Base-by-base conservation (phyloP, 1,140 invertebrate genomes). In the Trachelipus rathkii region DNA sequence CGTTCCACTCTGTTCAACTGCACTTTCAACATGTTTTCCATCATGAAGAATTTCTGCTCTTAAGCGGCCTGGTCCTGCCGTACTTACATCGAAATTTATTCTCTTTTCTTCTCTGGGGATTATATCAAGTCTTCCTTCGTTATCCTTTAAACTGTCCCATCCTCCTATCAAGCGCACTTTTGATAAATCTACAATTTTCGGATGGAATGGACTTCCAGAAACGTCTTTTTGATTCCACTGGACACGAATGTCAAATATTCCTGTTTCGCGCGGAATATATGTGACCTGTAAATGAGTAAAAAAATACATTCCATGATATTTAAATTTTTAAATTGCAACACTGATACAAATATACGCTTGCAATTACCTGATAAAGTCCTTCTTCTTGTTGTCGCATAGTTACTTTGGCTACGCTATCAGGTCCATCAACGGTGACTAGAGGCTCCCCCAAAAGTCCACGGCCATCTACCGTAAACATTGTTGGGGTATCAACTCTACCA, bases 101-200 rank as follows among this genome's bases (percentile, higher is more conserved):
- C 85, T 85, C 80, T 89, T 86, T 76, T 87, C 86, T 82, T 90
- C 86, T 43, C 86, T 86, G 53, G 87, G 84, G 19, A 83, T 82
- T 9, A 96, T 87, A 78, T 91, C 90, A 2, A 97, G 86, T 19
- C 91, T 82, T 75, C 85, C 92, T 46, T 92, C 88, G 23, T 91
- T 88, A 83, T 93, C 92, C 73, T 92, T 89, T 84, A 82, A 89
- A 87, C 85, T 86, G 15, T 92, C 90, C 94, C 95, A 96, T 0
- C 95, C 93, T 44, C 94, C 93, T 80, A 90, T 90, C 10, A 90
- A 86, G 24, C 89, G 83, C 19, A 91, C 86, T 83, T 91, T 72
- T 10, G 67, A 82, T 1, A 88, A 87, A 83, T 93, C 90, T 21
- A 92, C 88, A 45, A 93, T 89, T 78, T 88, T 88, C 0, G 91